Evolutionary conservation across 2,113 vertebrate genomes (phyloP).

Genomic region (Pleuronectes platessa): DNA sequence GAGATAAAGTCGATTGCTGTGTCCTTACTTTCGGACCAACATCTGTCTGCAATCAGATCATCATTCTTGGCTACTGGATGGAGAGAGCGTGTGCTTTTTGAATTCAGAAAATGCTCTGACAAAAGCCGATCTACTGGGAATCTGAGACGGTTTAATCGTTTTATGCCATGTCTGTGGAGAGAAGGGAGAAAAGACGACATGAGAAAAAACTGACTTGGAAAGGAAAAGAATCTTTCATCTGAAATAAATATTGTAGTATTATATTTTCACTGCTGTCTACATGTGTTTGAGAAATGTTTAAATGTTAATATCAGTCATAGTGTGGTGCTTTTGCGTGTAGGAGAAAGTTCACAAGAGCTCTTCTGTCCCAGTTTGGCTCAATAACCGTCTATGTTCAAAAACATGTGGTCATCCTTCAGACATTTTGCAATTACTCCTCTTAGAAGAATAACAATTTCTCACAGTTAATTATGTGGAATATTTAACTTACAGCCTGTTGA

Average conservation of each 20-base stretch:
- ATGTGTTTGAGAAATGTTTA: neutral
- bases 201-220: neutral
- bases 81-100: neutral
- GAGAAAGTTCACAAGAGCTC: neutral
- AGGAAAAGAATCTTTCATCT: neutral
- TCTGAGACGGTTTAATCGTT: constrained; percentile 14
- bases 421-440: neutral
- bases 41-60: constrained; percentile 63
- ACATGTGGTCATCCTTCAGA: constrained; percentile 6
- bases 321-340: neutral
- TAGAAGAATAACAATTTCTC: neutral
- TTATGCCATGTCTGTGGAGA: neutral
- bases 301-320: neutral
- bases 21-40: constrained; percentile 42
- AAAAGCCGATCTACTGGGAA: constrained; percentile 19
- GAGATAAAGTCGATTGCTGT: constrained; percentile 30
- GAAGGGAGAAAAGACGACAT: neutral
- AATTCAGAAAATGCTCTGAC: constrained; percentile 3
- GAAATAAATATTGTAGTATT: neutral
- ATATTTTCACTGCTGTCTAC: too few relatives aligned
- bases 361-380: too few relatives aligned
- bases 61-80: constrained; percentile 33
- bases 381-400: neutral
- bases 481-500: neutral
- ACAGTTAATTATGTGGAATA: neutral